phyloP scores from a whole-genome alignment of 2,113 vertebrate species.

The Phainopepla nitens region DNA sequence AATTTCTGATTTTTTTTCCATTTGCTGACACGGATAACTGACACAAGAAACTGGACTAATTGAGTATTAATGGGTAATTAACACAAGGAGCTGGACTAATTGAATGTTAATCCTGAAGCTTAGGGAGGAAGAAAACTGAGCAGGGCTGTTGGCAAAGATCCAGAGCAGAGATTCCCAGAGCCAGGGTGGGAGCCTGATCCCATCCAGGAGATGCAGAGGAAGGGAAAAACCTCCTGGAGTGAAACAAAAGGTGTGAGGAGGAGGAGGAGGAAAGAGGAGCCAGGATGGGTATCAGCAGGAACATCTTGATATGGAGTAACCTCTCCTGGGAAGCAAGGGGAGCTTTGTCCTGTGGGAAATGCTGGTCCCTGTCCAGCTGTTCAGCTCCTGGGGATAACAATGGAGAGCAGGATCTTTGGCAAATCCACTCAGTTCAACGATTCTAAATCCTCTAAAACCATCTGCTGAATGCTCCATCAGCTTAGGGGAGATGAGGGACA shows the following conservation, averaged over 20 bases:
- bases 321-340: background rate
- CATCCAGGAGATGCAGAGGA: background rate
- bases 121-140: background rate
- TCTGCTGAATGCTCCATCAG: background rate
- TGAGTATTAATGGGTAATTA: background rate
- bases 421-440: background rate
- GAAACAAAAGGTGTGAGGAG: background rate
- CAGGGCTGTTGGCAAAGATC: background rate
- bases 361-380: background rate
- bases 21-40: fast-evolving
- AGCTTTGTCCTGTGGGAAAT: background rate
- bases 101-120: background rate
- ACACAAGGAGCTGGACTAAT: background rate
- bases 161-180: background rate
- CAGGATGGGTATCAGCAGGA: background rate
- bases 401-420: background rate
- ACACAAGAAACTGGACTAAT: background rate
- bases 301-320: background rate
- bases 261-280: background rate
- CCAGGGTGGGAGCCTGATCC: background rate
- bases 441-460: background rate
- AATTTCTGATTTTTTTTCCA: background rate
- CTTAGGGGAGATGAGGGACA: background rate
- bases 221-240: background rate
- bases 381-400: background rate